Percentiles rank a stretch among this genome's conserved stretches.
phyloP scores from a whole-genome alignment of 2,797 vertebrate genomes.

The Gymnocypris eckloni region DNA sequence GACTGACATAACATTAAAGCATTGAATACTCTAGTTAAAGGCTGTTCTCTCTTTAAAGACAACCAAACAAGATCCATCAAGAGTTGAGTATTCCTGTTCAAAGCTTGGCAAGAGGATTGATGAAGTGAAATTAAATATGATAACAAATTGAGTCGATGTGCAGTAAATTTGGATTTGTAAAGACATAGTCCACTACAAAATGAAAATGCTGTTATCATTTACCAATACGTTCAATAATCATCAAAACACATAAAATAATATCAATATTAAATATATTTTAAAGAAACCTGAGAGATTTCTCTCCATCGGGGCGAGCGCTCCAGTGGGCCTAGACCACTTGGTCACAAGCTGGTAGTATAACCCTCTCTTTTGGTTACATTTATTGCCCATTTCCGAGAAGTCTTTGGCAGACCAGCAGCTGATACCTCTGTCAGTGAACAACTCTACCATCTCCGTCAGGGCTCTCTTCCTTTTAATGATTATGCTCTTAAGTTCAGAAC shows the following conservation, averaged over 20 bases:
- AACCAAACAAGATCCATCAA: slow-evolving; percentile 70
- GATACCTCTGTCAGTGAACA: too few relatives aligned
- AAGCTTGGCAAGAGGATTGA: slow-evolving; percentile 53
- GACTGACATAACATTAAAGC: slow-evolving; percentile 35
- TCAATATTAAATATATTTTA: background rate
- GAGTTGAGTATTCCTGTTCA: slow-evolving; percentile 69
- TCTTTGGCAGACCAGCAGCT: too few relatives aligned
- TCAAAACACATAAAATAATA: background rate
- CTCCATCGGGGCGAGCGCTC: too few relatives aligned
- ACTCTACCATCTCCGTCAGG: too few relatives aligned
- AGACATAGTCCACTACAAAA: background rate
- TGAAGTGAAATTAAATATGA: background rate
- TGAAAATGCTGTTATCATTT: background rate
- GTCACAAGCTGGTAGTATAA: too few relatives aligned
- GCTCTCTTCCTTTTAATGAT: too few relatives aligned
- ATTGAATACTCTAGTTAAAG: slow-evolving; percentile 71
- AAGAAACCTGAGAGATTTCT: background rate
- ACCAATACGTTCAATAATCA: background rate
- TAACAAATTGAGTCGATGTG: background rate
- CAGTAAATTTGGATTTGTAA: background rate
- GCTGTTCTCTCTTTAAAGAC: slow-evolving; percentile 65
- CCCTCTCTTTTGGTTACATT: too few relatives aligned
- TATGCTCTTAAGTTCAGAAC: too few relatives aligned
- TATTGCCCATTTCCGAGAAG: too few relatives aligned
- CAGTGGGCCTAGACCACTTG: too few relatives aligned